Evolutionary conservation across 2,113 vertebrate species (phyloP), one percentile per base, ranked within the genome.

Genomic region (Petrocephalus microphthalmus): DNA sequence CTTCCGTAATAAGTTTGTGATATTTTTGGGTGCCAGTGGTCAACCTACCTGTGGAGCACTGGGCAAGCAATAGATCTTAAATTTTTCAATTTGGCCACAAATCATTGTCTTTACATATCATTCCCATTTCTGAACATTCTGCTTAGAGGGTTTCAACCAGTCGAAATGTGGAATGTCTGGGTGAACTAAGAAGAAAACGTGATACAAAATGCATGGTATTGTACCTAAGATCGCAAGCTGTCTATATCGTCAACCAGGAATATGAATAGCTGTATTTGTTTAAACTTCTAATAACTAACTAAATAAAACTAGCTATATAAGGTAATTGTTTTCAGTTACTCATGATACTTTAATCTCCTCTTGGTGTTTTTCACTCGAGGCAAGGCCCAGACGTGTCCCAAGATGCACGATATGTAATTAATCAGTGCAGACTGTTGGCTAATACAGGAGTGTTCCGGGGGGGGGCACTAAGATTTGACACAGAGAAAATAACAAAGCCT

Each of bases 341-440:
- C 67, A 33, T 74, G 64, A 64, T 54, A 64, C 49, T 82, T 53
- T 71, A 57, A 17, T 86, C 20, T 85, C 8, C 67, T 67, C 25
- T 42, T 52, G 8, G 8, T 3, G 22, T 83, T 47, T 84, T 81
- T 87, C n/a, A 47, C 56, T 52, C 19, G 87, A 57, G 87, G 25
- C 71, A 85, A 78, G 86, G 81, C 25, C 57, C 64, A 29, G 57
- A 89, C 83, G 53, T 78, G 47, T 74, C 25, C 56, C 81, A 71
- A 83, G 87, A 64, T 88, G 57, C 84, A 88, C 45, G 45, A 57
- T 88, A 64, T 33, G 25, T 53, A 86, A 87, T 89, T 87, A 91
- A 89, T 88, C 71, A 86, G 60, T 86, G 86, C 87, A 78, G 74
- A 81, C 87, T 7, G 10, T 29, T 51, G n/a, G 33, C 25, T 19